Conservation (phyloP, 1,140 invertebrate species). For the Trachelipus rathkii region DNA sequence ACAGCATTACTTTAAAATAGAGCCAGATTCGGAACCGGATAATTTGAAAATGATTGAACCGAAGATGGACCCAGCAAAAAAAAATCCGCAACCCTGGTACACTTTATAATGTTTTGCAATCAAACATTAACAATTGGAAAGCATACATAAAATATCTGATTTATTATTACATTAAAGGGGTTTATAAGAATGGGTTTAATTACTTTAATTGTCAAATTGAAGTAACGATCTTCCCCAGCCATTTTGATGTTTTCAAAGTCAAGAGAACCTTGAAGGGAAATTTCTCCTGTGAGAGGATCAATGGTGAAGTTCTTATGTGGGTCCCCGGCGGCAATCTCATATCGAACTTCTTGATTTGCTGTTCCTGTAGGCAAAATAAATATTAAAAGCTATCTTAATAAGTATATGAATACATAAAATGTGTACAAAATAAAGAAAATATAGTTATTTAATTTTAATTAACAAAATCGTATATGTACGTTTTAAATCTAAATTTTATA, state of each 20-base stretch:
- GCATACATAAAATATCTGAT: no score
- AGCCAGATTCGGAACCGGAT: no score
- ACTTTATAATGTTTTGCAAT: no score
- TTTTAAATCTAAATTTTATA: no score
- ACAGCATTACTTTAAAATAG: no score
- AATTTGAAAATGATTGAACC: no score
- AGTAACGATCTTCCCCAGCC: conserved; percentile 62
- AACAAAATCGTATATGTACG: no score
- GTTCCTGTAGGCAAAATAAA: conserved; percentile 59
- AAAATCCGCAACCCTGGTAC: no score
- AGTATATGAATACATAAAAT: neutral
- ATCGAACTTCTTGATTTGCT: conserved; percentile 76
- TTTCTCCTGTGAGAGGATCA: conserved; percentile 65
- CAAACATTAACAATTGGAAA: no score
- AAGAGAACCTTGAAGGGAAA: conserved; percentile 63
- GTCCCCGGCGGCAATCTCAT: conserved; percentile 71
- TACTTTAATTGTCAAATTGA: conserved; percentile 66
- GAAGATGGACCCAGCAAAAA: no score
- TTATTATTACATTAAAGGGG: no score
- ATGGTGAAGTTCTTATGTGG: conserved; percentile 72
- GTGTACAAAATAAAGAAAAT: conserved; percentile 11
- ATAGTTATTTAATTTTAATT: neutral
- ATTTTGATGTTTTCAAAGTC: conserved; percentile 68
- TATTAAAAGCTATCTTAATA: neutral
- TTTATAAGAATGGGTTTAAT: no score